Conservation (phyloP, 2,888 invertebrate species). For the Nysson spinosus region DNA sequence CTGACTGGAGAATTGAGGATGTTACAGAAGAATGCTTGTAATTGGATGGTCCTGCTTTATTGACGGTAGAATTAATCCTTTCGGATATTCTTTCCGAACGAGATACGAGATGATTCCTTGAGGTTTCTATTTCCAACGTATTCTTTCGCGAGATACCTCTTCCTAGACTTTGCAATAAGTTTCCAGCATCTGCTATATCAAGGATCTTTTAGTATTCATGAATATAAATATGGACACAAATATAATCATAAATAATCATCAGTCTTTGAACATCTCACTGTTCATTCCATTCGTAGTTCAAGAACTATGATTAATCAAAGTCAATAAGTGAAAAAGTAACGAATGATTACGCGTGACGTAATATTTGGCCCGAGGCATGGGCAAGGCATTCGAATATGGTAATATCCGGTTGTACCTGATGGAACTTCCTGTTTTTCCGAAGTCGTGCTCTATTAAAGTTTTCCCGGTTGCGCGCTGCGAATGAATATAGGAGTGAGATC, state of each 20-base stretch:
- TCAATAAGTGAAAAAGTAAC: not conserved
- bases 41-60: conserved; percentile 62
- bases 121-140: conserved; percentile 30
- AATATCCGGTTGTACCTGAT: conserved; percentile 56
- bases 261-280: too few species aligned
- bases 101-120: conserved; percentile 34
- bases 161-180: conserved; percentile 1
- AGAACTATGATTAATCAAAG: too few species aligned
- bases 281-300: too few species aligned
- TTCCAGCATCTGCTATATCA: not conserved
- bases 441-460: conserved; percentile 56
- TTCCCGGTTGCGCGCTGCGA: conserved; percentile 32
- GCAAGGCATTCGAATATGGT: conserved; percentile 43
- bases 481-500: not conserved
- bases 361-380: too few species aligned
- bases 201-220: too few species aligned
- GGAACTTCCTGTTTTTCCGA: conserved; percentile 58
- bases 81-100: conserved; percentile 44
- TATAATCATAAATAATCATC: too few species aligned
- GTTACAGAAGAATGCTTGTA: conserved; percentile 48
- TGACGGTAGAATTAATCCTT: conserved; percentile 58
- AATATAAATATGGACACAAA: too few species aligned
- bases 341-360: too few species aligned
- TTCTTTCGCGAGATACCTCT: conserved; percentile 20
- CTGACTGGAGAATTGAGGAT: conserved; percentile 40